Evolutionary conservation across 2,888 invertebrate genomes (phyloP), one percentile per base, ranked within the genome.

Genomic region (Cephus pulcher): DNA sequence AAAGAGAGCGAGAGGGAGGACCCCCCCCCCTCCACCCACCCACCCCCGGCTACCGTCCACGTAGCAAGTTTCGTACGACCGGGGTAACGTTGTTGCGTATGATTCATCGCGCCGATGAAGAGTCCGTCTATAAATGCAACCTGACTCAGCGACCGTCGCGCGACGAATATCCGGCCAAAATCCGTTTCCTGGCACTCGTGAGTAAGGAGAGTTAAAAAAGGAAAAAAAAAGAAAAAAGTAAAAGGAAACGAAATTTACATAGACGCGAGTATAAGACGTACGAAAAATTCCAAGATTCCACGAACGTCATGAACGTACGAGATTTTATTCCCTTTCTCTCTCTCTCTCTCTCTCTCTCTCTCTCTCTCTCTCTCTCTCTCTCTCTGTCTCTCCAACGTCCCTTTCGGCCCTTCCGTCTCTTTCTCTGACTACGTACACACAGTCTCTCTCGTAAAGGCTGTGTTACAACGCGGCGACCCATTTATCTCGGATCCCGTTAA

Each of bases 241-340:
- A 70, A 12, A 73, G 56, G 32, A 69, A 77, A 23, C 56, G 0
- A 56, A 56, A 6, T 56, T 6, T 23, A 23, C 37, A 2, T 69
- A 75, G 37, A 68, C 33, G 12, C 35, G 35, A 12, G 35, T 35
- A 3, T 3, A 35, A 35, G 3, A 3, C 35, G 35, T 35, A 35
- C 12, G 35, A 35, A 35, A 35, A 35, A 35, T 35, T 35, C 12
- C 35, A 32, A 33, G 30, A 71, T 71, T 33, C 30, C 30, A n/a
- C 6, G 15, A 40, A 23, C n/a, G 71, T n/a, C 12, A 35, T 12
- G 12, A 73, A 75, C 74, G 78, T 80, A 70, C 34, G 35, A n/a
- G 6, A 23, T 11, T 37, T 34, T n/a, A n/a, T 74, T 4, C 4
- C 32, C 3, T 11, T 11, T 30, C 73, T n/a, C 0, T 34, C 34